Evolutionary conservation across 2,113 vertebrate species (phyloP).

Genomic region (Gila orcuttii): DNA sequence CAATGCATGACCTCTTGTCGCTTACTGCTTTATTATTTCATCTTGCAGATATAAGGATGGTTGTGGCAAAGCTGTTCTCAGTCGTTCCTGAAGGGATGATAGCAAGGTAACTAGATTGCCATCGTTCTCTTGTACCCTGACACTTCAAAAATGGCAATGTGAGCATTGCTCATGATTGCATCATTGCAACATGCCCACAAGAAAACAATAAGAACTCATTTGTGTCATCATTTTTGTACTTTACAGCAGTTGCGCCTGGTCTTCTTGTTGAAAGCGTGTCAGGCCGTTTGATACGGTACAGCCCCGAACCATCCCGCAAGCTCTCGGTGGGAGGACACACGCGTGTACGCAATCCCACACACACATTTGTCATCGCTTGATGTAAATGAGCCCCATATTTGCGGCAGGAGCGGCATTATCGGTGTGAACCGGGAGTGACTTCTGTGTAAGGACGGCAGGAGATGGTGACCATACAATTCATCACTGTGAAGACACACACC

Average conservation of each 20-base stretch:
- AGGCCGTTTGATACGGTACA: conserved; percentile 41
- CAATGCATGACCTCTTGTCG: not conserved
- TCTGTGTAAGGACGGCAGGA: conserved; percentile 42
- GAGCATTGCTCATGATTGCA: conserved; percentile 53
- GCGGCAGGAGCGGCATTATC: conserved; percentile 41
- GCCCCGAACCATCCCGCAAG: conserved; percentile 48
- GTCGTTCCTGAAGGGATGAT: not conserved
- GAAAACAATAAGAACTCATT: conserved; percentile 50
- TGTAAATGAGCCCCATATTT: conserved; percentile 41
- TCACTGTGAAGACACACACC: conserved; percentile 31
- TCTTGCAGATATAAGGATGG: not conserved
- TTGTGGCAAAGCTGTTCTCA: not conserved
- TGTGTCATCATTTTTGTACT: conserved; percentile 43
- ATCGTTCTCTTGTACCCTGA: conserved; percentile 29
- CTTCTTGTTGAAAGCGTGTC: conserved; percentile 35
- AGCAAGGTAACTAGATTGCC: conserved; percentile 29
- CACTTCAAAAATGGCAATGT: conserved; percentile 47
- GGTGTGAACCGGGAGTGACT: conserved; percentile 51
- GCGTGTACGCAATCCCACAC: conserved; percentile 20
- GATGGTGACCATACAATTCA: conserved; percentile 34
- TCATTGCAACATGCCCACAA: conserved; percentile 48
- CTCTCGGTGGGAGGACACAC: conserved; percentile 20
- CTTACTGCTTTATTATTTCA: not conserved
- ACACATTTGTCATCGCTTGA: conserved; percentile 40
- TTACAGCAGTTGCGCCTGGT: conserved; percentile 18